Conservation (phyloP, 2,888 invertebrate species). For the Dysmachus trigonus region DNA sequence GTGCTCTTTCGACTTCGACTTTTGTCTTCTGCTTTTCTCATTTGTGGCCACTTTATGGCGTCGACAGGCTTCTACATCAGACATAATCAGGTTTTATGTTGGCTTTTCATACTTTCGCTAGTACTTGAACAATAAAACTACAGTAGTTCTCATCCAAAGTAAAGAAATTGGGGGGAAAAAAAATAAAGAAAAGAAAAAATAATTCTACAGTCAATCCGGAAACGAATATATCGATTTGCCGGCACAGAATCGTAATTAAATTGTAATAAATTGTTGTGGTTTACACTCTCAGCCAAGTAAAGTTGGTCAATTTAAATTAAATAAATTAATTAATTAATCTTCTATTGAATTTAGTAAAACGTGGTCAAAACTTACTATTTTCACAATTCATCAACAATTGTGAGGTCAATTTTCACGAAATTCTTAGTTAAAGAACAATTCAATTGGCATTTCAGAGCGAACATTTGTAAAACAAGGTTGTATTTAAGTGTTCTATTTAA, state of each 20-base stretch:
- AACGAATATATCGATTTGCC: not conserved
- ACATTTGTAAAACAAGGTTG: no score
- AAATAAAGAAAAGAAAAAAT: not conserved
- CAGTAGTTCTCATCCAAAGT: not conserved
- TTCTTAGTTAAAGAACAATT: no score
- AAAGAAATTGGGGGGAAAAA: not conserved
- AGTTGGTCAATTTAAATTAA: no score
- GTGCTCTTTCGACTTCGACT: not conserved
- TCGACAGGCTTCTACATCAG: slow-evolving; percentile 6
- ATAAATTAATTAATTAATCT: no score
- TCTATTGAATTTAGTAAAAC: no score
- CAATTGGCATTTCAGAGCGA: no score
- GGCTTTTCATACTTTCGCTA: not conserved
- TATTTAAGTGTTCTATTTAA: no score
- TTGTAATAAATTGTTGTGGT: not conserved
- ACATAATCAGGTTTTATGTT: slow-evolving; percentile 1
- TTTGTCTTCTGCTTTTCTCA: slow-evolving; percentile 7
- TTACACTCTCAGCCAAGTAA: no score
- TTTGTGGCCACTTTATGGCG: slow-evolving; percentile 15
- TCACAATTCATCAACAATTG: no score
- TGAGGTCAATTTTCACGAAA: no score
- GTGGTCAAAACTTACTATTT: no score
- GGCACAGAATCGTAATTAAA: not conserved
- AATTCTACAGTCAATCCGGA: not conserved
- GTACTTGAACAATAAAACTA: not conserved